Conservation (phyloP, 2,797 vertebrate genomes). For the Phaenicophaeus curvirostris region DNA sequence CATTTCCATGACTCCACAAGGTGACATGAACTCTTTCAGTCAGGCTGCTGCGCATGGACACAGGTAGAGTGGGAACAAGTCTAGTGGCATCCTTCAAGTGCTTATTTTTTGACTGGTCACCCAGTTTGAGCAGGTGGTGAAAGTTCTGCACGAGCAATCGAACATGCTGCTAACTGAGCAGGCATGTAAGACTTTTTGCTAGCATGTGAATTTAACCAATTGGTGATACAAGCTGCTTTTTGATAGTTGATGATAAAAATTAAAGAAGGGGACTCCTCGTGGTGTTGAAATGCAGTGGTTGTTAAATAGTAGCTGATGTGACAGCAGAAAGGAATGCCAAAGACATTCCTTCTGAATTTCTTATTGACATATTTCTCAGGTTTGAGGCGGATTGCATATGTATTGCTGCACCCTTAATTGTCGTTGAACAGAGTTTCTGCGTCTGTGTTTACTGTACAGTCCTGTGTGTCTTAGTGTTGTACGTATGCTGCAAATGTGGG, state of each 20-base stretch:
- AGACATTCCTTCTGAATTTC: slow-evolving; percentile 32
- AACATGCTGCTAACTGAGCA: not conserved
- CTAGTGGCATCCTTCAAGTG: slow-evolving; percentile 16
- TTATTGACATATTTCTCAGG: not conserved
- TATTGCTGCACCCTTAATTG: slow-evolving; percentile 19
- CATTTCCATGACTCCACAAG: slow-evolving; percentile 92
- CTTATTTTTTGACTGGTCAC: slow-evolving; percentile 7
- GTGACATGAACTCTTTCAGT: slow-evolving; percentile 98
- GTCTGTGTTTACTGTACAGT: slow-evolving; percentile 17
- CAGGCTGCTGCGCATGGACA: slow-evolving; percentile 97
- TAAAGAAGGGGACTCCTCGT: not conserved
- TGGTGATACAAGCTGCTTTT: slow-evolving; percentile 26
- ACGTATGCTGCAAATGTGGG: not conserved
- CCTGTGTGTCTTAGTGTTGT: not conserved
- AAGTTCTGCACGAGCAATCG: slow-evolving; percentile 36
- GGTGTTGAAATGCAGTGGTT: not conserved
- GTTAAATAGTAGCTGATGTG: slow-evolving; percentile 34
- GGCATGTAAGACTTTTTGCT: slow-evolving; percentile 17
- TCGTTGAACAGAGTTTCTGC: not conserved
- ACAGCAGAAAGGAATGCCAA: slow-evolving; percentile 4
- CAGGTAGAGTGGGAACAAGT: slow-evolving; percentile 84
- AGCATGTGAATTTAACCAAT: slow-evolving; percentile 34
- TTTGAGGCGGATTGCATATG: not conserved
- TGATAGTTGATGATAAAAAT: not conserved
- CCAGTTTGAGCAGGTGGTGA: slow-evolving; percentile 11